Conservation (phyloP, 1,140 invertebrate species). For the Steinernema khuongi region DNA sequence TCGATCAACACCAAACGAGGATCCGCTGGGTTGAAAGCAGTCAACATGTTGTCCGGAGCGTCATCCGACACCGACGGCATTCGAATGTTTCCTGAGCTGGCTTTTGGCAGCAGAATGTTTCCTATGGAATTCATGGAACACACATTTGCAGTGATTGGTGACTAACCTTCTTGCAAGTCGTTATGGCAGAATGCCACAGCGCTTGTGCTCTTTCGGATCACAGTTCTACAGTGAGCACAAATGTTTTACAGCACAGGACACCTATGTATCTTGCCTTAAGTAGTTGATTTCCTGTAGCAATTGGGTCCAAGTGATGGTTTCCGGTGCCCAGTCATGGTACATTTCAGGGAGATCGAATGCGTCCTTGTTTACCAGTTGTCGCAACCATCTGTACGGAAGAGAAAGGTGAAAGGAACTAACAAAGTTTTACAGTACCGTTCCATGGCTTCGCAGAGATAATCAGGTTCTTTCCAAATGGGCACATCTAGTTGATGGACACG, state of each 20-base stretch:
- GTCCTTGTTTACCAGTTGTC: slow-evolving; percentile 42
- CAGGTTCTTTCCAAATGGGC: slow-evolving; percentile 58
- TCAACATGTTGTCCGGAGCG: slow-evolving; percentile 39
- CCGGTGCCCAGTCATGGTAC: slow-evolving; percentile 43
- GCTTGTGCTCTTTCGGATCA: slow-evolving; percentile 45
- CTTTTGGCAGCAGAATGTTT: slow-evolving; percentile 57
- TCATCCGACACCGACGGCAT: slow-evolving; percentile 53
- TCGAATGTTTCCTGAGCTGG: slow-evolving; percentile 55
- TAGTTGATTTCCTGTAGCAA: slow-evolving; percentile 46
- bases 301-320: slow-evolving; percentile 37
- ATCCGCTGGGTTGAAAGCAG: slow-evolving; percentile 55
- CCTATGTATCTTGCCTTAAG: slow-evolving; percentile 37
- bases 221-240: slow-evolving; percentile 28
- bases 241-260: slow-evolving; percentile 14
- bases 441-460: slow-evolving; percentile 56
- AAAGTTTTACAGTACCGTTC: slow-evolving; percentile 50
- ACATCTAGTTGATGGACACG: slow-evolving; percentile 57
- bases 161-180: slow-evolving; percentile 82
- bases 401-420: too few relatives aligned
- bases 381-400: slow-evolving; percentile 46
- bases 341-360: slow-evolving; percentile 48
- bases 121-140: too few relatives aligned
- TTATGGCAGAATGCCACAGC: slow-evolving; percentile 95
- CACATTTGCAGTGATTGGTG: neutral
- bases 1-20: slow-evolving; percentile 55